A percentile compares a stretch with the other conserved stretches of the same genome.
These are phyloP conservation scores for Xiphophorus birchmanni DNA, from an alignment of 2,797 vertebrate genomes.

Conservation along the genomic window DNA sequence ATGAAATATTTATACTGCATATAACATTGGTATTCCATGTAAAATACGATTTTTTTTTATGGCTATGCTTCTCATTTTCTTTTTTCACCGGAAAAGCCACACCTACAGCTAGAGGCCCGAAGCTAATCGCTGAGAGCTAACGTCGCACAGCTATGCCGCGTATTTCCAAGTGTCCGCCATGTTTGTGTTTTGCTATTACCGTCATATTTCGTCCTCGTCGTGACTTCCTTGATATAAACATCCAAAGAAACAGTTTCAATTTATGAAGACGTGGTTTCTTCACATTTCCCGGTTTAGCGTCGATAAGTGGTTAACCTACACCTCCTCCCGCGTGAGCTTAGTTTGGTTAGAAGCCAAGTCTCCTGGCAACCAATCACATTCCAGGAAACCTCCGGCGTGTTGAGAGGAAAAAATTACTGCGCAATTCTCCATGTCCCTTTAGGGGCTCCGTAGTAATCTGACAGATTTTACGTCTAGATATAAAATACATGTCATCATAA, in stretches of 20 bases:
- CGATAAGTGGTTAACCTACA: background rate
- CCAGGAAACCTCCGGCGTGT: background rate
- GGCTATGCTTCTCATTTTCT: no score
- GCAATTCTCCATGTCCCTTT: background rate
- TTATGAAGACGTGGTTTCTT: background rate
- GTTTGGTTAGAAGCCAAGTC: background rate
- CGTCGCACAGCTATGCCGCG: no score
- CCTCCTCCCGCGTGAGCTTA: background rate
- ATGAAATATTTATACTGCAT: no score
- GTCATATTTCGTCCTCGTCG: background rate
- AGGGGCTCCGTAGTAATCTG: no score
- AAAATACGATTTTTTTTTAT: no score
- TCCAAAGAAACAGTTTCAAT: background rate
- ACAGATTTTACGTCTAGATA: no score
- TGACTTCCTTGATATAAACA: background rate
- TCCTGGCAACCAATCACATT: background rate
- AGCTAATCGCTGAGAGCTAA: no score
- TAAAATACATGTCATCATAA: no score
- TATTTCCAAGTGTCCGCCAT: no score
- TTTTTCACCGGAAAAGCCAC: no score
- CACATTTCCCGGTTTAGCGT: background rate
- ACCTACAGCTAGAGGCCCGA: no score
- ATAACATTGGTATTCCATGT: no score
- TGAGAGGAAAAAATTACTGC: background rate
- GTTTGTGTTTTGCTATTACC: background rate